A percentile compares a stretch with the other conserved stretches of the same genome.
Evolutionary conservation across 2,888 invertebrate genomes (phyloP).

Genomic region (Malachius bipustulatus): DNA sequence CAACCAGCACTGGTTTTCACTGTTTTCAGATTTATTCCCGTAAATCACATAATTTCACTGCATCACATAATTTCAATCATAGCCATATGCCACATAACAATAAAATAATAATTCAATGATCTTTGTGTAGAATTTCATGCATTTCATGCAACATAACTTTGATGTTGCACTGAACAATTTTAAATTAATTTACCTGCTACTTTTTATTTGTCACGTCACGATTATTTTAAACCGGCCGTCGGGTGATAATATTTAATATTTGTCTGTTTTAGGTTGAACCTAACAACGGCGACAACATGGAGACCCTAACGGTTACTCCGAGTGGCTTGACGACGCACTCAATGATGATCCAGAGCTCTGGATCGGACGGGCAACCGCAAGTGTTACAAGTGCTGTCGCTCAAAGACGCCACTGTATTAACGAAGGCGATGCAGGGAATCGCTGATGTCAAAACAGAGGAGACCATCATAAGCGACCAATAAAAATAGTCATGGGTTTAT

Average conservation of each 20-base stretch:
- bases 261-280: conserved; percentile 53
- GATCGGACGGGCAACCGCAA: conserved; percentile 58
- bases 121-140: too few species aligned
- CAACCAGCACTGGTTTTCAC: too few species aligned
- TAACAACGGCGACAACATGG: conserved; percentile 56
- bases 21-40: too few species aligned
- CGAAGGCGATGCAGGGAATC: conserved; percentile 64
- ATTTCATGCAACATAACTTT: too few species aligned
- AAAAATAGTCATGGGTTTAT: too few species aligned
- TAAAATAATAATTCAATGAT: too few species aligned
- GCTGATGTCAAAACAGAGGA: conserved; percentile 63
- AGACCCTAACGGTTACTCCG: conserved; percentile 60
- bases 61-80: too few species aligned
- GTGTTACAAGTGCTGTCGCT: conserved; percentile 74
- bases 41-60: too few species aligned
- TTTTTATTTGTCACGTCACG: background rate
- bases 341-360: conserved; percentile 65
- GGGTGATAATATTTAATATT: too few species aligned
- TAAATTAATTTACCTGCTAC: background rate
- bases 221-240: too few species aligned
- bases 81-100: too few species aligned
- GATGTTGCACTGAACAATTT: too few species aligned
- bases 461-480: conserved; percentile 43
- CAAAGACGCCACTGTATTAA: conserved; percentile 71
- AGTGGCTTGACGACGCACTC: conserved; percentile 59